A percentile compares a stretch with the other conserved stretches of the same genome.
phyloP scores from a whole-genome alignment of 2,888 invertebrate species.

The Spodoptera exigua region DNA sequence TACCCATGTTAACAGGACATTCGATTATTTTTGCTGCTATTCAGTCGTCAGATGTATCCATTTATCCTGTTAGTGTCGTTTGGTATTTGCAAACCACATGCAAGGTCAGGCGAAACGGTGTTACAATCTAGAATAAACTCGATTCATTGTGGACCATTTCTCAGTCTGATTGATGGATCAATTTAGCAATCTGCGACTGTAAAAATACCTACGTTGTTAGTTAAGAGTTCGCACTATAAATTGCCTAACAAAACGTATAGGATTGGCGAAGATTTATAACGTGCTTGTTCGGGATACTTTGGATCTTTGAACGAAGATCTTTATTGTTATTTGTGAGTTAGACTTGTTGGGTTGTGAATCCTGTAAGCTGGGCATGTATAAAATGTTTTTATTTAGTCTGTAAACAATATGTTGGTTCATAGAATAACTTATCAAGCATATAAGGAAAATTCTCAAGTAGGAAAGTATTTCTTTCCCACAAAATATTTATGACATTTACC shows the following conservation, averaged over 20 bases:
- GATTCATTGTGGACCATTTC: slow-evolving; percentile 48
- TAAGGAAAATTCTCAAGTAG: too few species aligned
- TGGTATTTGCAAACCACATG: slow-evolving; percentile 13
- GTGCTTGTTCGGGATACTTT: slow-evolving; percentile 33
- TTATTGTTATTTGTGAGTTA: slow-evolving; percentile 46
- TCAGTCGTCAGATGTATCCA: slow-evolving; percentile 1
- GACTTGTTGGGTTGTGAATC: slow-evolving; percentile 12
- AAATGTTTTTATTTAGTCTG: slow-evolving; percentile 25
- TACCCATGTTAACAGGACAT: too few species aligned
- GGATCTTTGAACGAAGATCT: slow-evolving; percentile 22
- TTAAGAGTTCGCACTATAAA: slow-evolving; percentile 31
- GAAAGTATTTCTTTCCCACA: too few species aligned
- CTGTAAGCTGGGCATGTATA: slow-evolving; percentile 17
- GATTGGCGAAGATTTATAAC: slow-evolving; percentile 31
- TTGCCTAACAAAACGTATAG: slow-evolving; percentile 37
- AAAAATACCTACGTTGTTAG: slow-evolving; percentile 37
- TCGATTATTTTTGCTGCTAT: not conserved
- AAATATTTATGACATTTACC: too few species aligned
- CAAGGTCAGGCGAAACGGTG: slow-evolving; percentile 20
- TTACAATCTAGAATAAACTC: slow-evolving; percentile 40
- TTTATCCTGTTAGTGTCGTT: slow-evolving; percentile 16
- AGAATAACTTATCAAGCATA: too few species aligned
- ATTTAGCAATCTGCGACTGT: slow-evolving; percentile 53
- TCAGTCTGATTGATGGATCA: slow-evolving; percentile 49
- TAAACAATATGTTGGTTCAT: slow-evolving; percentile 9